Base-by-base conservation (phyloP, 2,113 vertebrate genomes). In the Ivindomyrus marchei region DNA sequence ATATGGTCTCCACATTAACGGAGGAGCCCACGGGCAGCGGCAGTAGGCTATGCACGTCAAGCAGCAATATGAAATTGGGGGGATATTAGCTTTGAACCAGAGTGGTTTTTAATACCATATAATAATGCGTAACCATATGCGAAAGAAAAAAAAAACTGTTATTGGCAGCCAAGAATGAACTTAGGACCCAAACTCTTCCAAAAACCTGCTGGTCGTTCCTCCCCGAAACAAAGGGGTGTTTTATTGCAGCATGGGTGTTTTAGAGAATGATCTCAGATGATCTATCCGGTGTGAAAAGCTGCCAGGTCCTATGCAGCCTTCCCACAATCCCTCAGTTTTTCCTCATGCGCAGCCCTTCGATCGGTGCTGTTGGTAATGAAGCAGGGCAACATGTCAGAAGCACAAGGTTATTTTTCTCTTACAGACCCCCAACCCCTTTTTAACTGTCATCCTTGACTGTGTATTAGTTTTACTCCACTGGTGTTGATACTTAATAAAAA, bases 211-310 rank as follows among this genome's bases (percentile, higher is more conserved):
- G 56, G 52, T 58, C 39, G 1, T 45, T 19, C 10, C 83, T 89
- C 89, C 31, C 50, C 27, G 53, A 70, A 87, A 86, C 56, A 87
- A 49, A 66, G 84, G 83, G 53, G 13, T 70, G 89, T 87, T 90
- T 90, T 74, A 87, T 85, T 87, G 89, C 85, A 70, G 53, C 15
- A 87, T 47, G 89, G 89, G 89, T 66, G 89, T 85, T 89, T 36
- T 56, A 74, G 42, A 45, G 42, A n/a, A 86, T 87, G 83, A 90
- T 86, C 89, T 87, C 89, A 90, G 45, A 87, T 74, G 83, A 74
- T 49, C 56, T 85, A 66, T 85, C 83, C 42, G 45, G 46, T 39
- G 84, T 21, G 53, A 27, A 6, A n/a, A 15, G 7, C 39, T 86
- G 89, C 89, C 89, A 90, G 83, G 39, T 49, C 83, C 8, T 24